Percentiles rank a stretch among this genome's conserved stretches.
These are phyloP conservation scores for Chiridota heheva DNA, from an alignment of 35 echinoderm and acorn worm genomes.

Conservation along the genomic window DNA sequence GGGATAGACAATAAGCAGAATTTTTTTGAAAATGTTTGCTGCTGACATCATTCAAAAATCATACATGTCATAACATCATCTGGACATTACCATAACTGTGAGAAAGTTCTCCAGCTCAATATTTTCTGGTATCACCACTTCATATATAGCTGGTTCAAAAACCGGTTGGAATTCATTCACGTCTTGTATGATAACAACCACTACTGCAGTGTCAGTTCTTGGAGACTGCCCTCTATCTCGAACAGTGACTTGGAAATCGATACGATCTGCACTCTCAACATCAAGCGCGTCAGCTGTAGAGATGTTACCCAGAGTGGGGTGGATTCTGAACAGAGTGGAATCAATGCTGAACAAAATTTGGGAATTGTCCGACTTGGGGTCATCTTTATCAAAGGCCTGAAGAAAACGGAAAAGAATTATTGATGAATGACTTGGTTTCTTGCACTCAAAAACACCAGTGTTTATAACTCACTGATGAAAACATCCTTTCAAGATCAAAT, in stretches of 20 bases:
- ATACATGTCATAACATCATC: not conserved
- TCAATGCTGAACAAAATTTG: constrained; percentile 46
- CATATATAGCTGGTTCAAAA: constrained; percentile 68
- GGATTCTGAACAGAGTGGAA: constrained; percentile 56
- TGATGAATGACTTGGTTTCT: too few species aligned
- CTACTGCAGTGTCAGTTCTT: not conserved
- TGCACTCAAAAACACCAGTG: too few species aligned
- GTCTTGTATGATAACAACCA: constrained; percentile 71
- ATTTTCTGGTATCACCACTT: constrained; percentile 51
- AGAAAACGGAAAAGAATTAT: not conserved
- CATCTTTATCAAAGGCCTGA: constrained; percentile 64
- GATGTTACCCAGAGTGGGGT: constrained; percentile 43
- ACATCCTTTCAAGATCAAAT: too few species aligned
- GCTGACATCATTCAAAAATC: not conserved
- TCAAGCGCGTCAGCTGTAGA: constrained; percentile 54
- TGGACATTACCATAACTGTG: constrained; percentile 17
- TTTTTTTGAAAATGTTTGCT: too few species aligned
- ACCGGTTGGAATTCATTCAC: constrained; percentile 68
- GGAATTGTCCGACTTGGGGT: constrained; percentile 48
- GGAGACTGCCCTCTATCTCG: constrained; percentile 41
- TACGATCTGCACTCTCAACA: constrained; percentile 51
- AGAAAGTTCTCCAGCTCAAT: constrained; percentile 16
- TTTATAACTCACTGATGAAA: too few species aligned
- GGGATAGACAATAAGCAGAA: too few species aligned
- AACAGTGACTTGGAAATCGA: constrained; percentile 43